A percentile compares a stretch with the other conserved stretches of the same genome.
Conservation (phyloP, 2,888 invertebrate species). For the Eremobia ochroleuca region DNA sequence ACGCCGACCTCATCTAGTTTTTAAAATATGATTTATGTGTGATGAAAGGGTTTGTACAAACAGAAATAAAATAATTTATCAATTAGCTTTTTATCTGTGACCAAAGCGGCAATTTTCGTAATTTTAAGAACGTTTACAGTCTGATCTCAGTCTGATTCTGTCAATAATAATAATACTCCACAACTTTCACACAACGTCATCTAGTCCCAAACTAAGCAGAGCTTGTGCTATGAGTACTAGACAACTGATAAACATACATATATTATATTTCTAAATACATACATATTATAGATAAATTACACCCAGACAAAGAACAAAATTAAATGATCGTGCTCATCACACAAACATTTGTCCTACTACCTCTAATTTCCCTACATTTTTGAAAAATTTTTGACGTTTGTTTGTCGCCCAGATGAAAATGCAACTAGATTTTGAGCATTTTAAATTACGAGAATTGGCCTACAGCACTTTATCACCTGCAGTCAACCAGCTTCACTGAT, state of each 20-base stretch:
- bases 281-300: too few relatives aligned
- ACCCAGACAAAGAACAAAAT: too few relatives aligned
- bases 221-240: too few relatives aligned
- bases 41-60: neutral
- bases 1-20: neutral
- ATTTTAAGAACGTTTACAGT: neutral
- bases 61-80: neutral
- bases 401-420: neutral
- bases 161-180: too few relatives aligned
- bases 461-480: neutral
- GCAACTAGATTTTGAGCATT: neutral
- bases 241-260: too few relatives aligned
- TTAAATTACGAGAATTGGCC: neutral
- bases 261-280: too few relatives aligned
- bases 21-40: neutral
- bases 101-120: neutral
- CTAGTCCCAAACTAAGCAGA: too few relatives aligned
- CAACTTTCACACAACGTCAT: too few relatives aligned
- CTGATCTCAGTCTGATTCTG: neutral
- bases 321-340: too few relatives aligned
- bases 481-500: conserved; percentile 4
- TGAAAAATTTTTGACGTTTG: neutral
- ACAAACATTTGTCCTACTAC: too few relatives aligned
- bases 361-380: neutral
- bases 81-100: neutral